Evolutionary conservation across 2,797 vertebrate genomes (phyloP), one percentile per base, ranked within the genome.

Genomic region (Adelosebastes latens): DNA sequence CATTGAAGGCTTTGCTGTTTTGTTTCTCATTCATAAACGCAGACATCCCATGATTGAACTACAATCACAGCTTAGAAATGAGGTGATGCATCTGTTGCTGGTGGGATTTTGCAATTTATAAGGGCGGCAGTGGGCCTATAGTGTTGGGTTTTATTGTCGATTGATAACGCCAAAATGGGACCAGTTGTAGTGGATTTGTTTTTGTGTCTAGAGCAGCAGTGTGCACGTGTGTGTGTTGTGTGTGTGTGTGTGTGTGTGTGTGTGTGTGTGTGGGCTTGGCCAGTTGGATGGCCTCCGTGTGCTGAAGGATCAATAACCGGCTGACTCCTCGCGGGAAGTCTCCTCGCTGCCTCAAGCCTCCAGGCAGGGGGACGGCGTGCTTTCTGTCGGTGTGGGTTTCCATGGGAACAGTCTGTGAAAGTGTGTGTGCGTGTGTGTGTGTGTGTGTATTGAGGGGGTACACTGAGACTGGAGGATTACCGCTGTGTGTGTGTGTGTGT

Each of bases 361-460:
- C 72, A 91, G 87, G 88, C 90, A 83, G 75, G 72, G 89, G 76
- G 84, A 88, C 67, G 55, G 63, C 42, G 52, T 87, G 88, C 86
- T 90, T 91, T 87, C 80, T 86, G 86, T 84, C 88, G n/a, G 86
- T 91, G 85, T 92, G 76, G 72, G 93, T 94, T 94, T 92, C 93
- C 89, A 93, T 94, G 92, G 93, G 87, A 93, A 93, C 93, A 91
- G 89, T 80, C 79, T n/a, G 66, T 53, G 27, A 72, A 60, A 72
- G 6, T 67, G 27, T 60, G 53, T 77, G 55, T 72, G 81, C 61
- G 60, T 67, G 24, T 61, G 55, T 58, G 71, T 79, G 77, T 56
- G 16, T 53, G 72, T 70, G 67, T 49, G 61, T 29, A 78, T 75
- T 77, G 67, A 53, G 78, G 77, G 79, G 68, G n/a, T 79, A 81